Evolutionary conservation across 2,113 vertebrate species (phyloP).

Genomic region (Coptodon bakossiorum): DNA sequence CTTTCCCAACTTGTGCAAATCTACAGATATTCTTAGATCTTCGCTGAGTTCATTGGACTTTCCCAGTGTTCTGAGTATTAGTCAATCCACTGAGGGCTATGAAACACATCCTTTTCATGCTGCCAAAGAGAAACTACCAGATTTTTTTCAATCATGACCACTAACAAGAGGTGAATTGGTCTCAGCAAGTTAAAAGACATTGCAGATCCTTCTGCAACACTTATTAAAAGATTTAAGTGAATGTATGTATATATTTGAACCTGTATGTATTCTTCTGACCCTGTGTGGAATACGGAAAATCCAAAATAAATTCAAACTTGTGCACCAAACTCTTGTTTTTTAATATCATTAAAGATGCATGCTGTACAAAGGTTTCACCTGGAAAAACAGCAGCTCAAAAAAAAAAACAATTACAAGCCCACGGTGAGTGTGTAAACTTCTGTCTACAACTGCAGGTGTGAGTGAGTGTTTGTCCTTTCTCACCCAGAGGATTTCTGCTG

Average conservation of each 20-base stretch:
- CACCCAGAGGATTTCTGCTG: slow-evolving; percentile 86
- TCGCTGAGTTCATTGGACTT: neutral
- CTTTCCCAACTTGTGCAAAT: neutral
- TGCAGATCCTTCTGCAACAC: neutral
- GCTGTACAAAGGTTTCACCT: neutral
- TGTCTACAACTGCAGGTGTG: neutral
- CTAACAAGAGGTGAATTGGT: neutral
- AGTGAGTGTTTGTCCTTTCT: neutral
- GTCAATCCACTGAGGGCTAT: neutral
- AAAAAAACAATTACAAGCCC: neutral
- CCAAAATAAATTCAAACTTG: neutral
- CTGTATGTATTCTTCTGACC: neutral
- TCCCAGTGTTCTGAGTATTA: neutral
- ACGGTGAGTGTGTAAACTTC: neutral
- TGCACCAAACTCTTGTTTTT: neutral
- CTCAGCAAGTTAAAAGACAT: neutral
- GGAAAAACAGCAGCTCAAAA: neutral
- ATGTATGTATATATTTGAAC: neutral
- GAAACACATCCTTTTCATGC: neutral
- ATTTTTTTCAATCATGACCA: neutral
- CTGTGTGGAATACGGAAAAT: neutral
- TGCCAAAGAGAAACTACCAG: neutral
- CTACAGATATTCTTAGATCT: neutral
- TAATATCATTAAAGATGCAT: neutral
- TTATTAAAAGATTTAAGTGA: neutral